Evolutionary conservation across 2,113 vertebrate genomes (phyloP), one percentile per base, ranked within the genome.

Genomic region (Turdus rufiventris): DNA sequence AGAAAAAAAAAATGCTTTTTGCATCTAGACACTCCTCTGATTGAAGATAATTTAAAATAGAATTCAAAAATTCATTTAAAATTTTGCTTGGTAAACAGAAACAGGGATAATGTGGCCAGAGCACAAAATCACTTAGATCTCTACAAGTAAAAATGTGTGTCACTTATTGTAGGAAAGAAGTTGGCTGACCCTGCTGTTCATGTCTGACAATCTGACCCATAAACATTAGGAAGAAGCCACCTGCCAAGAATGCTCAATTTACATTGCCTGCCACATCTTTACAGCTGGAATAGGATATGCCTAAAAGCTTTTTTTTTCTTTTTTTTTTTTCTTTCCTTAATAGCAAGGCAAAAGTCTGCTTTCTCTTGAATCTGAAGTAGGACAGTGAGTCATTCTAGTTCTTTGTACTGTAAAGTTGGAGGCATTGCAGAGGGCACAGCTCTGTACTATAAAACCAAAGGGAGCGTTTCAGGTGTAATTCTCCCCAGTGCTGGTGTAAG

Each of bases 221-320:
- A 96, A 96, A 91, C 66, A 76, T 85, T 65, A 85, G 50, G 34
- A 88, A 88, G 72, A 88, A 94, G 25, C 10, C 82, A 73, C 66
- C 74, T 93, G 87, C 84, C 84, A 96, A 89, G 87, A 91, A 87
- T 66, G 45, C 11, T 94, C 42, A 79, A 31, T 94, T 94, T 94
- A 73, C 33, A 33, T 78, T 78, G 45, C 40, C 51, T 86, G 68
- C 4, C 76, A 76, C 40, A 61, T 80, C 51, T 93, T 67, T 94
- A 63, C 19, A 65, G 53, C 40, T 95, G 28, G 6, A 84, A 68
- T 14, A 75, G 45, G 68, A 92, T 48, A 81, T 34, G 40, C 9
- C 42, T 91, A 65, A 93, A 91, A 85, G 58, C n/a, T 45, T 43
- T 31, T 33, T 34, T 15, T 6, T 7, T 8, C 2, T 8, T 14